Conservation (phyloP, 2,888 invertebrate species). For the Cryptus armator region DNA sequence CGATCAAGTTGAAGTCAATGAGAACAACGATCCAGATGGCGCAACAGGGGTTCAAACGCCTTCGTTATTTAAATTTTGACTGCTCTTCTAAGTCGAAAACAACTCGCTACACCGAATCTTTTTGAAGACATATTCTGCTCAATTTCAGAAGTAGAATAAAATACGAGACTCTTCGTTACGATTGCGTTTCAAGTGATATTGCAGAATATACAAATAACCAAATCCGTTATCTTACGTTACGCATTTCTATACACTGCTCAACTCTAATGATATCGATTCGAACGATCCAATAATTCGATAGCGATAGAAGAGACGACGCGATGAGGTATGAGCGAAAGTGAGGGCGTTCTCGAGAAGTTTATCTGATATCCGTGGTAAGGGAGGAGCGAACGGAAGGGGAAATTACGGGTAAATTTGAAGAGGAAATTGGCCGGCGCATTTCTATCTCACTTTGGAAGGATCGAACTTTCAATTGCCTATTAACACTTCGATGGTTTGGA, state of each 20-base stretch:
- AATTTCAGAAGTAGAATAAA: too few relatives aligned
- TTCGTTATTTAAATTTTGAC: too few relatives aligned
- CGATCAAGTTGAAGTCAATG: too few relatives aligned
- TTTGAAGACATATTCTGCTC: too few relatives aligned
- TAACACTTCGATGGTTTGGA: slow-evolving; percentile 11
- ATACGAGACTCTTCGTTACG: too few relatives aligned
- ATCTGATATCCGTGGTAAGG: slow-evolving; percentile 46
- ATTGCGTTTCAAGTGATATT: too few relatives aligned
- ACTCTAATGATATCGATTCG: slow-evolving; percentile 39
- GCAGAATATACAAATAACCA: background rate
- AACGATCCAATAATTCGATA: slow-evolving; percentile 49
- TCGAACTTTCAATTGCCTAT: slow-evolving; percentile 34
- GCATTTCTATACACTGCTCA: background rate
- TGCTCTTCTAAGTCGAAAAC: too few relatives aligned
- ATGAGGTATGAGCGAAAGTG: slow-evolving; percentile 17
- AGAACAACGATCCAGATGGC: too few relatives aligned
- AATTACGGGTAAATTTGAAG: slow-evolving; percentile 59
- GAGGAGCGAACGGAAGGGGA: slow-evolving; percentile 53
- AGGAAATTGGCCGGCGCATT: slow-evolving; percentile 60
- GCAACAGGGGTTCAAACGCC: too few relatives aligned
- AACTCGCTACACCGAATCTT: too few relatives aligned
- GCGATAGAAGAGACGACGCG: slow-evolving; percentile 4
- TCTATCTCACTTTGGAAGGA: slow-evolving; percentile 45
- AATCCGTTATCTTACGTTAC: background rate
- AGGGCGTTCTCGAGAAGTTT: slow-evolving; percentile 47